A percentile compares a stretch with the other conserved stretches of the same genome.
These are phyloP conservation scores for Leptodactylus fuscus DNA, from an alignment of 2,113 vertebrate species.

Conservation along the genomic window DNA sequence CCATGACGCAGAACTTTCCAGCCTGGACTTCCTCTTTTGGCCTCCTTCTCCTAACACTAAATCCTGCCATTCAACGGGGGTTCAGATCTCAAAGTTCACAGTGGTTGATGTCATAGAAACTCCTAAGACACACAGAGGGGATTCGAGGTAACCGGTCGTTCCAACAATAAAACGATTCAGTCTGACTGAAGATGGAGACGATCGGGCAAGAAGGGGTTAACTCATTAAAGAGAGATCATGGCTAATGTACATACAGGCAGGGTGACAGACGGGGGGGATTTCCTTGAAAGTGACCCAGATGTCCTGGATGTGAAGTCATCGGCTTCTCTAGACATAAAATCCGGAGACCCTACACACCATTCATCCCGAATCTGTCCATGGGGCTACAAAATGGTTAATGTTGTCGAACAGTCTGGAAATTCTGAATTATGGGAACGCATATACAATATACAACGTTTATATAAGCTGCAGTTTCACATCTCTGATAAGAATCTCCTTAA, in stretches of 20 bases:
- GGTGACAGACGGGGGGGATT: not conserved
- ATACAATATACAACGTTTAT: no score
- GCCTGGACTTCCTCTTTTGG: constrained; percentile 22
- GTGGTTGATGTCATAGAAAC: constrained; percentile 50
- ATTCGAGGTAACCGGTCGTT: constrained; percentile 29
- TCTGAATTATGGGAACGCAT: no score
- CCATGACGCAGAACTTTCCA: constrained; percentile 39
- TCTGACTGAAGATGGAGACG: not conserved
- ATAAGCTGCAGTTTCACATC: no score
- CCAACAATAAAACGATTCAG: constrained; percentile 50
- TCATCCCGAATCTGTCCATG: no score
- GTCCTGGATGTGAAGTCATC: not conserved
- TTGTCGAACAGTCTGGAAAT: no score
- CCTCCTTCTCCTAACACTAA: constrained; percentile 7
- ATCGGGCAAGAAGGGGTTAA: not conserved
- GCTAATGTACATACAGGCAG: constrained; percentile 2
- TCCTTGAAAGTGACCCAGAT: not conserved
- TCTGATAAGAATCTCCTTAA: no score
- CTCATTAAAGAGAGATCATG: not conserved
- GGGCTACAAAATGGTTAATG: no score
- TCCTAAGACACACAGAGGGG: constrained; percentile 46
- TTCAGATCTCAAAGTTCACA: constrained; percentile 36
- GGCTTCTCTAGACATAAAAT: no score
- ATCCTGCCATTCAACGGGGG: constrained; percentile 45
- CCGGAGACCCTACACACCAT: no score